These are phyloP conservation scores for Tinamus guttatus DNA, from an alignment of 2,113 vertebrate species.

Conservation along the genomic window DNA sequence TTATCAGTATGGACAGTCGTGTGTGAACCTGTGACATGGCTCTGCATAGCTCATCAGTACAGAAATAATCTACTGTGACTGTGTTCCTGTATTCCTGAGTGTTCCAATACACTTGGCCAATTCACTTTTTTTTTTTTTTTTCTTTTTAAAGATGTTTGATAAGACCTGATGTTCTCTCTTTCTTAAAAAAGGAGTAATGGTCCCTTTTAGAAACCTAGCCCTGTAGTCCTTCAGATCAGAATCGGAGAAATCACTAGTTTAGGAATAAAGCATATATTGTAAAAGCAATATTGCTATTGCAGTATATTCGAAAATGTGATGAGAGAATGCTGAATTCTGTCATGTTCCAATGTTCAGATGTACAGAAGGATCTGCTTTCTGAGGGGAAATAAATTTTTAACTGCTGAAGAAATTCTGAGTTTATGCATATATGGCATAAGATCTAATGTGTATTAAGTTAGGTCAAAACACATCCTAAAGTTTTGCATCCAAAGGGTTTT, in stretches of 20 bases:
- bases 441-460: background rate
- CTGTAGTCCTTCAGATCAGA: background rate
- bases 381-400: background rate
- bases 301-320: background rate
- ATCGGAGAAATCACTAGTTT: background rate
- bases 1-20: background rate
- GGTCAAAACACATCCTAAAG: background rate
- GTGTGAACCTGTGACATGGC: too few species aligned
- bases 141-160: too few species aligned
- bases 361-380: background rate
- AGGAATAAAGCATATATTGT: background rate
- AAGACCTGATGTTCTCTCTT: too few species aligned
- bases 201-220: background rate
- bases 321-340: background rate
- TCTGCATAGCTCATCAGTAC: too few species aligned
- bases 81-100: too few species aligned
- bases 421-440: background rate
- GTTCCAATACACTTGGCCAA: too few species aligned
- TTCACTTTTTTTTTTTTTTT: too few species aligned
- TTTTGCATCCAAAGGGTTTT: background rate
- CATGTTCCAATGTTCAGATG: background rate
- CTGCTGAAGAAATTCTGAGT: background rate
- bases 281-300: background rate
- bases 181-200: too few species aligned
- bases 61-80: too few species aligned